phyloP scores from a whole-genome alignment of 2,113 vertebrate genomes.

The Notarius lentiginosus region DNA sequence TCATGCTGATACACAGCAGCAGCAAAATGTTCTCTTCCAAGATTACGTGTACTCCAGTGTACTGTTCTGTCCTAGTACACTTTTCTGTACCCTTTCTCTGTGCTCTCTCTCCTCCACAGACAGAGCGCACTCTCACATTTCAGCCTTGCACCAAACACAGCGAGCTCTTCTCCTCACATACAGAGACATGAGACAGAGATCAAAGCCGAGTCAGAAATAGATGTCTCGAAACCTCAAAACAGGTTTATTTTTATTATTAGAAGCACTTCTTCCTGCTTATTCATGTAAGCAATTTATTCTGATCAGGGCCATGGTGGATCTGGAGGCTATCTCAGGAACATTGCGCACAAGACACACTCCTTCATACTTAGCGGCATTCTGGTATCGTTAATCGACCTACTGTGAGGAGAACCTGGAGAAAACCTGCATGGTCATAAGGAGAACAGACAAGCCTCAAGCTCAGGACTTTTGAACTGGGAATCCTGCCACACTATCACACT shows the following conservation, averaged over 20 bases:
- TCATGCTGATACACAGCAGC: background rate
- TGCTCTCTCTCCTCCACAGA: background rate
- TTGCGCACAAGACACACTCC: background rate
- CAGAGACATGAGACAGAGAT: background rate
- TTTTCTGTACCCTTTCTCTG: background rate
- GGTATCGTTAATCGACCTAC: no score
- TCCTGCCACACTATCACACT: no score
- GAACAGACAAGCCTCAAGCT: no score
- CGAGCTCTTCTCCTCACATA: background rate
- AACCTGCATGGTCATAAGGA: no score
- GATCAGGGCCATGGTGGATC: background rate
- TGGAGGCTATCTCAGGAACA: background rate
- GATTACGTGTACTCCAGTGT: background rate
- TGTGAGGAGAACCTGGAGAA: no score
- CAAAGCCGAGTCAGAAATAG: background rate
- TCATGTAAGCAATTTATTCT: background rate
- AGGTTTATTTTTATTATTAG: background rate
- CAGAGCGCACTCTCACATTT: background rate
- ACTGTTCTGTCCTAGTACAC: slow-evolving; percentile 21
- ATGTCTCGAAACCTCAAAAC: background rate
- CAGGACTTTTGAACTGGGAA: no score
- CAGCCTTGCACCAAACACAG: background rate
- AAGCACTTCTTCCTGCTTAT: background rate
- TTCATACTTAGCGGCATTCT: background rate
- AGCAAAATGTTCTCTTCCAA: slow-evolving; percentile 25